These are phyloP conservation scores for Blennius ocellaris DNA, from an alignment of 2,113 vertebrate genomes.

Conservation along the genomic window DNA sequence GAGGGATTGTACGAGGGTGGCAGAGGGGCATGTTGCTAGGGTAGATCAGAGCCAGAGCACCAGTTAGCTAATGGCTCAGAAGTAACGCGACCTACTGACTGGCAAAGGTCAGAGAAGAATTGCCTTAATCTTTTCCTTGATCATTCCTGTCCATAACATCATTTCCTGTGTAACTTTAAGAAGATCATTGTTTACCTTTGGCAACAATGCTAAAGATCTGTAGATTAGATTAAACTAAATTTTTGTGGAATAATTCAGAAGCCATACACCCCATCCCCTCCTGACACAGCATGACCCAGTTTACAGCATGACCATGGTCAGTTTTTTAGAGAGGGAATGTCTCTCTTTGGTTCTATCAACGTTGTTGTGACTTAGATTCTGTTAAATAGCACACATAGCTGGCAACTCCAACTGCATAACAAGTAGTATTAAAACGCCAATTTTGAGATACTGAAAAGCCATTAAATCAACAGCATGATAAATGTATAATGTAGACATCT, in stretches of 20 bases:
- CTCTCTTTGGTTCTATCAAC: not conserved
- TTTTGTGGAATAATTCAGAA: not conserved
- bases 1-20: not conserved
- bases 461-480: not conserved
- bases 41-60: slow-evolving; percentile 60
- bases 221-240: not conserved
- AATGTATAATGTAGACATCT: not conserved
- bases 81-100: slow-evolving; percentile 73
- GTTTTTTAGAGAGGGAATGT: slow-evolving; percentile 5
- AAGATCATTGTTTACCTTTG: not conserved
- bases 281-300: not conserved
- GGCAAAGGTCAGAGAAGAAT: slow-evolving; percentile 48
- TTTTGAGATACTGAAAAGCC: not conserved
- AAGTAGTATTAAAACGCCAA: not conserved
- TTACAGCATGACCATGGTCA: not conserved
- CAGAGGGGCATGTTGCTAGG: slow-evolving; percentile 55
- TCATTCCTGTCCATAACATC: not conserved
- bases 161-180: not conserved
- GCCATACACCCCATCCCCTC: not conserved
- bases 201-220: not conserved
- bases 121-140: slow-evolving; percentile 4
- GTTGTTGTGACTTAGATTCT: not conserved
- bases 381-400: not conserved
- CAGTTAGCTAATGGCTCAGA: slow-evolving; percentile 74
- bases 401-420: not conserved